Conservation (phyloP, 2,888 invertebrate species). For the Hirtodrosophila trivittata region DNA sequence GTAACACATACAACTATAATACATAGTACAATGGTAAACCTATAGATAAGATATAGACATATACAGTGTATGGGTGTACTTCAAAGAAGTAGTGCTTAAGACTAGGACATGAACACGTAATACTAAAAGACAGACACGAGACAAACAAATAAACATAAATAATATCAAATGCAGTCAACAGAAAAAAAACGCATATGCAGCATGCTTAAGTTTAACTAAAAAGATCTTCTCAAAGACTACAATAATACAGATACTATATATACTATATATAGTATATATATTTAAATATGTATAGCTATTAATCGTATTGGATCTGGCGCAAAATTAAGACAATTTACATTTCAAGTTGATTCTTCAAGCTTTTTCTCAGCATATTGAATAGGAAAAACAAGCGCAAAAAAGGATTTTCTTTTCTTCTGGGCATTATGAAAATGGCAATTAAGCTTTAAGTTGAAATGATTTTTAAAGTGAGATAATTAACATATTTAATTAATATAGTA, state of each 20-base stretch:
- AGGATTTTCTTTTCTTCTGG: background rate
- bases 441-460: constrained; percentile 6
- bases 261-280: constrained; percentile 5
- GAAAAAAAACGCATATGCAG: constrained; percentile 40
- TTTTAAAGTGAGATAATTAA: constrained; percentile 12
- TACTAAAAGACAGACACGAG: constrained; percentile 39
- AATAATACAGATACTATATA: constrained; percentile 17
- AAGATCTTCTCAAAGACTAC: constrained; percentile 25
- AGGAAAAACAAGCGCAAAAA: too few relatives aligned
- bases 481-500: constrained; percentile 8
- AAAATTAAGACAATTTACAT: constrained; percentile 70
- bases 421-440: constrained; percentile 8
- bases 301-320: constrained; percentile 28
- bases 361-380: too few relatives aligned
- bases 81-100: constrained; percentile 60
- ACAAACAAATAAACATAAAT: constrained; percentile 36
- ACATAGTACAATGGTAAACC: constrained; percentile 8
- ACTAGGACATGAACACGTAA: constrained; percentile 46
- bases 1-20: constrained; percentile 26
- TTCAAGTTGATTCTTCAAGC: constrained; percentile 34
- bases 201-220: constrained; percentile 67
- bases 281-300: constrained; percentile 12
- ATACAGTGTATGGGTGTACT: constrained; percentile 14
- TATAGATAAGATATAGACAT: constrained; percentile 26
- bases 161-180: constrained; percentile 18